Percentiles rank a stretch among this genome's conserved stretches.
These are phyloP conservation scores for Cylas formicarius DNA, from an alignment of 1,140 invertebrate species.

Conservation along the genomic window DNA sequence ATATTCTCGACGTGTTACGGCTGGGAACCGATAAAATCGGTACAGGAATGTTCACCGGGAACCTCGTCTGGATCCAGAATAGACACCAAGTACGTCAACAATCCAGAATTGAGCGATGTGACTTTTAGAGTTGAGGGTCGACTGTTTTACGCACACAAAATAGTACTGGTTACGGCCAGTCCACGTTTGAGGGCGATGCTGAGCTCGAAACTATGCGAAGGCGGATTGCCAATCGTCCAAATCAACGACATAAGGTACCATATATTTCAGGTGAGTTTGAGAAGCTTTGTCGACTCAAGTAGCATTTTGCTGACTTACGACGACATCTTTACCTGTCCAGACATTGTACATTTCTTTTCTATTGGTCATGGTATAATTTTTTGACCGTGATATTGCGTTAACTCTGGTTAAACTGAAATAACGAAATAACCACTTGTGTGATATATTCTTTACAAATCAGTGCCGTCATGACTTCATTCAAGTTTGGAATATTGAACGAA, in stretches of 20 bases:
- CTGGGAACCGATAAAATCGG: slow-evolving; percentile 73
- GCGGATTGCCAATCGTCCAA: slow-evolving; percentile 75
- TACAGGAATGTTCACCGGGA: slow-evolving; percentile 61
- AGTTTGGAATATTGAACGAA: no score
- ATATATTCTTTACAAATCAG: no score
- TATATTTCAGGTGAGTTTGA: slow-evolving; percentile 69
- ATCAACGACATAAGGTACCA: slow-evolving; percentile 90
- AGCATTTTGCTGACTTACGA: background rate
- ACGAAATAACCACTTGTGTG: no score
- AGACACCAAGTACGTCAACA: slow-evolving; percentile 88
- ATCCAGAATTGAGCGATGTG: slow-evolving; percentile 83
- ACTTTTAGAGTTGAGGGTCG: slow-evolving; percentile 85
- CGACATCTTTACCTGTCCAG: no score
- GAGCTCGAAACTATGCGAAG: slow-evolving; percentile 67
- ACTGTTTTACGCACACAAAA: slow-evolving; percentile 91
- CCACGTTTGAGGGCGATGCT: slow-evolving; percentile 80
- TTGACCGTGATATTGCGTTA: no score
- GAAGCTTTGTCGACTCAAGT: no score
- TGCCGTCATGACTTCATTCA: no score
- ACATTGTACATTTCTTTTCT: no score
- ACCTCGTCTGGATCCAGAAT: slow-evolving; percentile 56
- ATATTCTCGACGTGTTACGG: slow-evolving; percentile 85
- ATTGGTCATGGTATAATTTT: no score
- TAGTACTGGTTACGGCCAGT: slow-evolving; percentile 84
- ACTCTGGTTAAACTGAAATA: no score